Evolutionary conservation across 2,797 vertebrate species (phyloP), one percentile per base, ranked within the genome.

Genomic region (Mastacembelus armatus): DNA sequence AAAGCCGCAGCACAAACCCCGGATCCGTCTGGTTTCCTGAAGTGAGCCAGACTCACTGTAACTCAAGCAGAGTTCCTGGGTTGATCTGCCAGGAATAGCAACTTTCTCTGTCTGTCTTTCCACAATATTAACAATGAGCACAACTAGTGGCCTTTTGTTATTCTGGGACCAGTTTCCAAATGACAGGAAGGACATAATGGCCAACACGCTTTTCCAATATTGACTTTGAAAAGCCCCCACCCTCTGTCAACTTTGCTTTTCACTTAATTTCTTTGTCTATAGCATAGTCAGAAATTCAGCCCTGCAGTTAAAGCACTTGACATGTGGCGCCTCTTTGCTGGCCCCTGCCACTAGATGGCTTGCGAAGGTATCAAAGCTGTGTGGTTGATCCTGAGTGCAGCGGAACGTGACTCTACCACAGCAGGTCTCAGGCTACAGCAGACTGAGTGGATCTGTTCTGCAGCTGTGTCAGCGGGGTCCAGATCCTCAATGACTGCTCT

Each of bases 391-490:
- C 51, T 22, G 59, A 48, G 51, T 59, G 35, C 43, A 38, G 60
- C 39, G 10, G 18, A 18, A n/a, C 3, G n/a, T 40, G 39, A 18
- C n/a, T 19, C 39, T 40, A 51, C 57, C 61, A 30, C 49, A 43
- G 69, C 63, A 78, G 39, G 63, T 42, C 43, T 29, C 21, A 38
- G 56, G 49, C 63, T 50, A 18, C 51, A 29, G 35, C 80, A 84
- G 72, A 66, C 69, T 44, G 67, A 65, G 83, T 22, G 27, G 81
- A 92, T 90, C 83, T 90, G 74, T 90, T 85, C 60, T 50, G 70
- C 92, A 92, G 91, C 90, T 93, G 90, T 87, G 79, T 87, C 80
- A 10, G 55, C 59, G 36, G 58, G 22, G 55, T 66, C 62, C 10
- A 6, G 35, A 81, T 78, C 69, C 83, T 89, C 77, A 88, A 71